Base-by-base conservation (phyloP, 2,888 invertebrate genomes). In the Thymelicus sylvestris region DNA sequence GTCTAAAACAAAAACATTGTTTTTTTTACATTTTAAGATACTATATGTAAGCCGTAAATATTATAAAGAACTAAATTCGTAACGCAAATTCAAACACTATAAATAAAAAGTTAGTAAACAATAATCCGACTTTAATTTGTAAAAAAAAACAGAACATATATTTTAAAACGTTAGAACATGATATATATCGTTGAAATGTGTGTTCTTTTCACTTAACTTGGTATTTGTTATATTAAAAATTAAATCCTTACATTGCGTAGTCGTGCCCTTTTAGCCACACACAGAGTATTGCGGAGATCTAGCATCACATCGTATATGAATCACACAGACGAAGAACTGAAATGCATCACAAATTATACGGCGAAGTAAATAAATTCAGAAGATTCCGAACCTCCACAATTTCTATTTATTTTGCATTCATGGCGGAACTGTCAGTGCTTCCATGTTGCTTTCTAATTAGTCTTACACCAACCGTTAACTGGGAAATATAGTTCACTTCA, bases 331-430 rank as follows among this genome's bases (percentile, higher is more conserved):
- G 10, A 15, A 47, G 13, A 66, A 60, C 7, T 60, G 66, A 15
- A 50, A 48, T 39, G 69, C 64, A 64, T 69, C 50, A 50, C 65
- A 65, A 65, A 70, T 41, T 63, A 10, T 10, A 19, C 47, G 7
- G 8, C 39, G 48, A 41, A 65, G 48, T 61, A 65, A 48, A 65
- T 65, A 65, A 70, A 70, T 60, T 60, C 24, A 65, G 57, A 31
- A 13, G 57, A 12, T 31, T 31, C n/a, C 13, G 78, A 85, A 92
- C 92, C 93, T 92, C 86, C 85, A 85, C 85, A 92, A 89, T 92
- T 91, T 91, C 90, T 94, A 94, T 94, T 94, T 94, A 93, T 93
- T 93, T 93, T 93, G 94, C 93, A 92, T 94, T 94, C 94, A 94
- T 94, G 94, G 94, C 94, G 94, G 94, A 94, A 94, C 94, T 94